A percentile compares a stretch with the other conserved stretches of the same genome.
These are phyloP conservation scores for Salvelinus namaycush DNA, from an alignment of 2,113 vertebrate species.

Conservation along the genomic window DNA sequence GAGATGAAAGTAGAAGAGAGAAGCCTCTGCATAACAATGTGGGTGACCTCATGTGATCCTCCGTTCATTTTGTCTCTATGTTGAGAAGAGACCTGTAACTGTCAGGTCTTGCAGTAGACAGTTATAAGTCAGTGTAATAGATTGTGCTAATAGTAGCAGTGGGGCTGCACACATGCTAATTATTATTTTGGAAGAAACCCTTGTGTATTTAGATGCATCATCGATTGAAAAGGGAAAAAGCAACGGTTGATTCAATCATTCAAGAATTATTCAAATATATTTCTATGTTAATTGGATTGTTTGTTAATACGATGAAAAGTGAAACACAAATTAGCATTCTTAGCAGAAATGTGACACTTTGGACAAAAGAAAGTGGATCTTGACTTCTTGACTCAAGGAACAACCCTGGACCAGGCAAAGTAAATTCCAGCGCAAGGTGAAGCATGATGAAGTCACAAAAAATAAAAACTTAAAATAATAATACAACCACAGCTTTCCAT, in stretches of 20 bases:
- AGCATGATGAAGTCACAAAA: conserved; percentile 39
- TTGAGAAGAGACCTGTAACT: background rate
- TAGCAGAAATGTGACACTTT: conserved; percentile 48
- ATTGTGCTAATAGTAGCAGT: too few relatives aligned
- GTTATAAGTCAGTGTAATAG: too few relatives aligned
- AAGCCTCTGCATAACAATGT: conserved; percentile 64
- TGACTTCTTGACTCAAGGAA: conserved; percentile 35
- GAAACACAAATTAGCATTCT: conserved; percentile 52
- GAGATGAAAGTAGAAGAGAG: conserved; percentile 61
- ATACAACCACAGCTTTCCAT: conserved; percentile 24
- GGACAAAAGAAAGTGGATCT: conserved; percentile 35
- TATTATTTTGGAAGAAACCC: too few relatives aligned
- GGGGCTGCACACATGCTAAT: too few relatives aligned
- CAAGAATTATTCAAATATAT: too few relatives aligned
- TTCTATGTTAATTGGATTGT: too few relatives aligned
- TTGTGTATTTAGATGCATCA: too few relatives aligned
- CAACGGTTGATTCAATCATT: too few relatives aligned
- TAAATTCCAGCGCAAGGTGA: conserved; percentile 28
- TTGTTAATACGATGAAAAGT: too few relatives aligned
- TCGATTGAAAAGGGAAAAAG: too few relatives aligned
- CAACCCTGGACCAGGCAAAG: conserved; percentile 32
- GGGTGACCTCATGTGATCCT: conserved; percentile 53
- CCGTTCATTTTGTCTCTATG: background rate
- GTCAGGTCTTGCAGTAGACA: background rate
- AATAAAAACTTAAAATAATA: conserved; percentile 46